These are phyloP conservation scores for Halcyon leucocephala DNA, from an alignment of 2,797 vertebrate species.

Conservation along the genomic window DNA sequence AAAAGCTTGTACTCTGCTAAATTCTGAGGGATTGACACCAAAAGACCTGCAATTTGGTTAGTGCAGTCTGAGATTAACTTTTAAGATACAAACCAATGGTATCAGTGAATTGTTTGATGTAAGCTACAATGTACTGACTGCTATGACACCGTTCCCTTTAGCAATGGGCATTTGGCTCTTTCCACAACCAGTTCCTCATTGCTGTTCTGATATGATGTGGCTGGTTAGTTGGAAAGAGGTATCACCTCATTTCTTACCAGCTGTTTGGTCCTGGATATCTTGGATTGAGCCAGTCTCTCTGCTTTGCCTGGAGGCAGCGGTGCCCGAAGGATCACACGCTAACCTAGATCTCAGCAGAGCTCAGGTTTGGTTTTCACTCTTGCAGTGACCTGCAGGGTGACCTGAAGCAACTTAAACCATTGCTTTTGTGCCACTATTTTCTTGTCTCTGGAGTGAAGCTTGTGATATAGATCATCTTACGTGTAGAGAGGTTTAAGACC, in stretches of 20 bases:
- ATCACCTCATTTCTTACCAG: not conserved
- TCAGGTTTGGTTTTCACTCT: not conserved
- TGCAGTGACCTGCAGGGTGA: not conserved
- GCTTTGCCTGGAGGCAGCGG: not conserved
- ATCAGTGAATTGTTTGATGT: not conserved
- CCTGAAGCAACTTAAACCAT: constrained; percentile 16
- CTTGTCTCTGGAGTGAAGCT: not conserved
- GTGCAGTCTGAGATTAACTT: not conserved
- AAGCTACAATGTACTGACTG: not conserved
- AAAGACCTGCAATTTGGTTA: not conserved
- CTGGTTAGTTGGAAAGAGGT: not conserved
- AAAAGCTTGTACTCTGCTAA: not conserved
- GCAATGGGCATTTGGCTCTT: fast-evolving
- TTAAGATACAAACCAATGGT: not conserved
- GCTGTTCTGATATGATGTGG: not conserved
- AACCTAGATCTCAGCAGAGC: not conserved
- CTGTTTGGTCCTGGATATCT: not conserved
- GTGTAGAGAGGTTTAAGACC: constrained; percentile 1
- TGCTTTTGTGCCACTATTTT: constrained; percentile 19
- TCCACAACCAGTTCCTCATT: not conserved
- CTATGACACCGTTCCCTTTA: fast-evolving
- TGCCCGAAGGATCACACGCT: not conserved
- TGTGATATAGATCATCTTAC: constrained; percentile 11
- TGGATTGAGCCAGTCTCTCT: not conserved
- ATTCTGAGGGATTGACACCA: not conserved